Evolutionary conservation across 2,797 vertebrate genomes (phyloP), one percentile per base, ranked within the genome.

Genomic region (Acanthiza pusilla): DNA sequence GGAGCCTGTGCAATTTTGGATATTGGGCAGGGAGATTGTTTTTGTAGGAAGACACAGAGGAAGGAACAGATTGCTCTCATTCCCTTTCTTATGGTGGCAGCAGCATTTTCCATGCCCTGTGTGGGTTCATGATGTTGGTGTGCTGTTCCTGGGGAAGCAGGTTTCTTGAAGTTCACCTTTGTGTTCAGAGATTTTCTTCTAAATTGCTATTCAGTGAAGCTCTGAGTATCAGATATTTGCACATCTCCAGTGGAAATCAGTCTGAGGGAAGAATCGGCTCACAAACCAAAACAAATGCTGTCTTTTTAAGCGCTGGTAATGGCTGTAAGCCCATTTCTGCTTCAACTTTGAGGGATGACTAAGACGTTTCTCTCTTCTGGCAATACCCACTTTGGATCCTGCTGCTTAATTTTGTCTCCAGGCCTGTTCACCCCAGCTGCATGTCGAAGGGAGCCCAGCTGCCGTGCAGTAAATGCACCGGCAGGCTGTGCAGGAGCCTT

Each of bases 321-420:
- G 8, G 40, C 53, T 57, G 16, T 40, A 38, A 94, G 66, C 83
- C 63, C 40, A 12, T 73, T 85, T 88, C 55, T n/a, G 22, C 67
- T 70, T 76, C 67, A 70, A 0, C 65, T 90, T 88, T 26, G 61
- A 70, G 42, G 57, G 38, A 63, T 91, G 90, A 86, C 83, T 85
- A 89, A 93, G 90, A 81, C 26, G 16, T 86, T 94, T 92, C 57
- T 85, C 30, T 80, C 16, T 67, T 95, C 68, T 82, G 71, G 70
- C 72, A 60, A 17, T 51, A 91, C 11, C 50, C 50, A 16, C 17
- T 74, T 84, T 71, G 84, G 32, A 84, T 92, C 50, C 62, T 81
- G 58, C 58, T 55, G 62, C 71, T 89, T 66, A 12, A 43, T 92
- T 77, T 72, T 36, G 30, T 79, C 68, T 40, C 0, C 19, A 36